Percentiles rank a stretch among this genome's conserved stretches.
Evolutionary conservation across 2,113 vertebrate genomes (phyloP).

Genomic region (Oreocharis arfaki): DNA sequence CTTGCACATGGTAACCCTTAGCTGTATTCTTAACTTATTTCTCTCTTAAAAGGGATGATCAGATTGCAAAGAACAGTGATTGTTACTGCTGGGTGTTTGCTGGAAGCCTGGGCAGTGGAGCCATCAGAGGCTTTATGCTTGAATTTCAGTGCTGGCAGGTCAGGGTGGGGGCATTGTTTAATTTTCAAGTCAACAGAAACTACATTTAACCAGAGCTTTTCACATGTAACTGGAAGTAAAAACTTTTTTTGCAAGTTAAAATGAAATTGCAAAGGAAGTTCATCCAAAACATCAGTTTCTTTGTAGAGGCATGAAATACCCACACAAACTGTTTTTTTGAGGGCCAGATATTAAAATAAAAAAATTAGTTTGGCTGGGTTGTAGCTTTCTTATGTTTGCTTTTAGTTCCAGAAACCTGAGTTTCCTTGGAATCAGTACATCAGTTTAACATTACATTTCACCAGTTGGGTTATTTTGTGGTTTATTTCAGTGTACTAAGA

Average conservation of each 20-base stretch:
- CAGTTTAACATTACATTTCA: background rate
- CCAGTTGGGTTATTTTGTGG: background rate
- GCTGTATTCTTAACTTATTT: background rate
- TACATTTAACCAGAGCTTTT: background rate
- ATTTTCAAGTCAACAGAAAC: background rate
- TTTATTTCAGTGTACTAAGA: background rate
- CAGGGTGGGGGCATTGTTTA: rapidly evolving
- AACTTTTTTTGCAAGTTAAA: background rate
- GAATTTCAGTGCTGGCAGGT: background rate
- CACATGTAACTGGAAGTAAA: background rate
- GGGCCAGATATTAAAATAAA: background rate
- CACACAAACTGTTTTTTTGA: background rate
- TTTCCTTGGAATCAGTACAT: background rate
- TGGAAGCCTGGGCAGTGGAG: background rate
- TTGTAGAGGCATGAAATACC: background rate
- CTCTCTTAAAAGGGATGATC: background rate
- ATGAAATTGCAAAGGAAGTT: background rate
- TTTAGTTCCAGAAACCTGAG: background rate
- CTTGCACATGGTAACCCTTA: slow-evolving; percentile 87
- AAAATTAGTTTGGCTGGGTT: background rate
- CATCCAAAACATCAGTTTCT: background rate
- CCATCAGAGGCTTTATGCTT: rapidly evolving
- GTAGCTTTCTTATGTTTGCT: background rate
- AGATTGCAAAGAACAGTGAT: background rate
- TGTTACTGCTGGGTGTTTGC: background rate